These are phyloP conservation scores for Potamarius usumacintae DNA, from an alignment of 2,113 vertebrate species.

Conservation along the genomic window DNA sequence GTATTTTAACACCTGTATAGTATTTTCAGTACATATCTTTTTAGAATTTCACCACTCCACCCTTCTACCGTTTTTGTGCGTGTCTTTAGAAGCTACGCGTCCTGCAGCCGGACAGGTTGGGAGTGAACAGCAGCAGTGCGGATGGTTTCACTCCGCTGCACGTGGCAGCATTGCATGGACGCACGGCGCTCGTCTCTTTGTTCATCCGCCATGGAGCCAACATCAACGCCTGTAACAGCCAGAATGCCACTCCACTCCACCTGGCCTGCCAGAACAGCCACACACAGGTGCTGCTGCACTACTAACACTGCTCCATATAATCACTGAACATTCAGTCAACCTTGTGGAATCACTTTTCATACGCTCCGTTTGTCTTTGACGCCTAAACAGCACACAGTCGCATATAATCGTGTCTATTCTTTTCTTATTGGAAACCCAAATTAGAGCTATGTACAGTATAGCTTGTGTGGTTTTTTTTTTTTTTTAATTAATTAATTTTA, in stretches of 20 bases:
- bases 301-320: background rate
- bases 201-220: constrained; percentile 82
- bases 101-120: constrained; percentile 72
- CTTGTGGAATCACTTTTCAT: background rate
- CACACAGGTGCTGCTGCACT: constrained; percentile 71
- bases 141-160: constrained; percentile 84
- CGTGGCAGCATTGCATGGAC: constrained; percentile 84
- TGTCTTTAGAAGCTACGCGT: constrained; percentile 71
- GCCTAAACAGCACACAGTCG: background rate
- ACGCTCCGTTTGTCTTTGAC: background rate
- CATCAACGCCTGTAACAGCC: constrained; percentile 71
- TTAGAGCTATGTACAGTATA: background rate
- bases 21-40: background rate
- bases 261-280: constrained; percentile 89
- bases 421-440: background rate
- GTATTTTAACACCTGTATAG: background rate
- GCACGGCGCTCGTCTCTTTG: constrained; percentile 69
- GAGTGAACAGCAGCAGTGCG: constrained; percentile 80
- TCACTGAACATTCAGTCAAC: background rate
- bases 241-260: constrained; percentile 84
- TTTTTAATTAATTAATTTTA: too few species aligned
- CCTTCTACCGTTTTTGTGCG: background rate
- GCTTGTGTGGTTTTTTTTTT: too few species aligned
- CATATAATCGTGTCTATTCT: background rate
- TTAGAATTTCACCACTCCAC: background rate